Conservation (phyloP, 2,797 vertebrate genomes). For the Dendrocincla tyrannina region DNA sequence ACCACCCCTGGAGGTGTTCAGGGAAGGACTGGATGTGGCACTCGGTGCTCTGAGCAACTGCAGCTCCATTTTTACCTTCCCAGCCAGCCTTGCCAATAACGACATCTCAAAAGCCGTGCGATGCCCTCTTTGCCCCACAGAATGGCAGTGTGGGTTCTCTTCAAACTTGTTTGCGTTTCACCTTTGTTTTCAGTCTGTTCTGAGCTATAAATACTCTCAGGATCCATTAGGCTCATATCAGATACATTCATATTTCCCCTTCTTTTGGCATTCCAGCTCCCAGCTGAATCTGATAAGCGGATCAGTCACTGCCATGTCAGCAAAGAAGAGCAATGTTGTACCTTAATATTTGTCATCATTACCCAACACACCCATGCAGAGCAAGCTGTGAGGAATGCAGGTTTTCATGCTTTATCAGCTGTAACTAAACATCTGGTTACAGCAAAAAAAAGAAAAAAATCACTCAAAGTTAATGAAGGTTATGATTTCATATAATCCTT, state of each 20-base stretch:
- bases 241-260: slow-evolving; percentile 45
- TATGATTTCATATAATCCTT: slow-evolving; percentile 62
- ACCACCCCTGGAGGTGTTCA: not conserved
- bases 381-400: slow-evolving; percentile 66
- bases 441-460: slow-evolving; percentile 31
- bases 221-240: not conserved
- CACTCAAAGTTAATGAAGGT: slow-evolving; percentile 63
- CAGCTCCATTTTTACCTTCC: not conserved
- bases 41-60: not conserved
- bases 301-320: slow-evolving; percentile 59
- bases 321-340: not conserved
- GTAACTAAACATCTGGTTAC: slow-evolving; percentile 66
- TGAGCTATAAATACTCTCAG: not conserved
- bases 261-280: slow-evolving; percentile 50
- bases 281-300: slow-evolving; percentile 67
- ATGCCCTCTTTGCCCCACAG: not conserved
- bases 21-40: not conserved
- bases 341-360: slow-evolving; percentile 71
- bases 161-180: not conserved
- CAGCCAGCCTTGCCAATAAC: not conserved
- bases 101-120: not conserved
- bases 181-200: not conserved
- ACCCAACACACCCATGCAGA: slow-evolving; percentile 69
- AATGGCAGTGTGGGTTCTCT: not conserved
- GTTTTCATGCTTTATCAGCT: slow-evolving; percentile 70